Percentiles rank a stretch among this genome's conserved stretches.
phyloP scores from a whole-genome alignment of 2,888 invertebrate genomes.

The Torymus auratus region DNA sequence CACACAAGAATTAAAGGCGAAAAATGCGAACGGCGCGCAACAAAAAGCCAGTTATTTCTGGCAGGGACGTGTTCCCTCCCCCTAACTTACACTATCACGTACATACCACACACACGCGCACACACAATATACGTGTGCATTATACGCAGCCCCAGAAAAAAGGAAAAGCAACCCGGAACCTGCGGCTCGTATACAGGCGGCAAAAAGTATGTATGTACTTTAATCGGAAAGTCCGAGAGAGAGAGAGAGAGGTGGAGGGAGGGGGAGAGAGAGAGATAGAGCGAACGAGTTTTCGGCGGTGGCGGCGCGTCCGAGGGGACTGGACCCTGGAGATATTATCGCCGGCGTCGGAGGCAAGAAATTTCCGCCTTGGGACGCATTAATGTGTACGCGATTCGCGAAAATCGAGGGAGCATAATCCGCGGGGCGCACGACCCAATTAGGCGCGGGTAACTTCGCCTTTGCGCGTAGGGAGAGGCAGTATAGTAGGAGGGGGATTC shows the following conservation, averaged over 20 bases:
- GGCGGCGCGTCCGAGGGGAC: background rate
- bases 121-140: too few relatives aligned
- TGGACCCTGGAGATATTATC: slow-evolving; percentile 41
- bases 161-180: too few relatives aligned
- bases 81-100: background rate
- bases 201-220: background rate
- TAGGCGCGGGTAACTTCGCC: slow-evolving; percentile 36
- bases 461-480: background rate
- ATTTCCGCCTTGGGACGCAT: slow-evolving; percentile 55
- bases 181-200: too few relatives aligned
- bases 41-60: slow-evolving; percentile 19
- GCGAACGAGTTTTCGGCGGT: slow-evolving; percentile 16
- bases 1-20: background rate
- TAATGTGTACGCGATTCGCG: slow-evolving; percentile 54
- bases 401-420: slow-evolving; percentile 55
- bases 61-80: background rate
- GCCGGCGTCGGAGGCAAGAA: slow-evolving; percentile 35
- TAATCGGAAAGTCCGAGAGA: background rate
- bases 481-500: too few relatives aligned
- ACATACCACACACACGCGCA: too few relatives aligned
- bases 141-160: too few relatives aligned
- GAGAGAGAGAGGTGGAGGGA: background rate
- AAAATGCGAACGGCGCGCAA: background rate
- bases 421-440: slow-evolving; percentile 46
- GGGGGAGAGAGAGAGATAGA: slow-evolving; percentile 5